Conservation (phyloP, 2,888 invertebrate species). For the Tinea semifulvella region DNA sequence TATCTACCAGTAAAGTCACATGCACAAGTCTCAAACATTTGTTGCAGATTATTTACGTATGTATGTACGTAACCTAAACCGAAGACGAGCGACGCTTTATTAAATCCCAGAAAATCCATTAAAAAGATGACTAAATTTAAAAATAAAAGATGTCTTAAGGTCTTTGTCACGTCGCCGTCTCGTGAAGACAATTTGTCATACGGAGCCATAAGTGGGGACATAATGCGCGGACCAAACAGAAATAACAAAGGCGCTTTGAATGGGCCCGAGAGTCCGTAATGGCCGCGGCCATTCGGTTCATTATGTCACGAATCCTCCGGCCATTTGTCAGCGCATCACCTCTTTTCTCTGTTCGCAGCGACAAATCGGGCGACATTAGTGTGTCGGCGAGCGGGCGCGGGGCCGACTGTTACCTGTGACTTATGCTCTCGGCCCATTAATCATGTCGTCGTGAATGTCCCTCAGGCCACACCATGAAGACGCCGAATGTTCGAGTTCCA, state of each 20-base stretch:
- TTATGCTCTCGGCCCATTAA: too few species aligned
- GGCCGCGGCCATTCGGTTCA: constrained; percentile 62
- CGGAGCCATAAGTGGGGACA: constrained; percentile 51
- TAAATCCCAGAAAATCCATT: constrained; percentile 2
- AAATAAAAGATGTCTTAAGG: constrained; percentile 42
- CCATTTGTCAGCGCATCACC: constrained; percentile 63
- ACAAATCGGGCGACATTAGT: constrained; percentile 64
- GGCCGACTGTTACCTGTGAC: too few species aligned
- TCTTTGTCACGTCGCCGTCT: constrained; percentile 25
- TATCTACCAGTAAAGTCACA: too few species aligned
- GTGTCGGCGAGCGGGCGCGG: too few species aligned
- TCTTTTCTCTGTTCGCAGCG: constrained; percentile 58
- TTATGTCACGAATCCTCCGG: constrained; percentile 62
- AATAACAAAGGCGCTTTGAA: constrained; percentile 63
- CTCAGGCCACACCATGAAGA: too few species aligned
- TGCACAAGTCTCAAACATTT: too few species aligned
- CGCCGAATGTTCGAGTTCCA: too few species aligned
- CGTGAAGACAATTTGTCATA: constrained; percentile 59
- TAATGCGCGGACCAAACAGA: constrained; percentile 60
- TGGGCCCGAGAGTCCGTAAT: constrained; percentile 56
- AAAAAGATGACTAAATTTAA: constrained; percentile 26
- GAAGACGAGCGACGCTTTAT: too few species aligned
- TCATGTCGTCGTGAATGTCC: too few species aligned
- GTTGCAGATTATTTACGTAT: too few species aligned
- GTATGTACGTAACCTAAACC: too few species aligned